These are phyloP conservation scores for Chiloscyllium plagiosum DNA, from an alignment of 2,113 vertebrate species.

Conservation along the genomic window DNA sequence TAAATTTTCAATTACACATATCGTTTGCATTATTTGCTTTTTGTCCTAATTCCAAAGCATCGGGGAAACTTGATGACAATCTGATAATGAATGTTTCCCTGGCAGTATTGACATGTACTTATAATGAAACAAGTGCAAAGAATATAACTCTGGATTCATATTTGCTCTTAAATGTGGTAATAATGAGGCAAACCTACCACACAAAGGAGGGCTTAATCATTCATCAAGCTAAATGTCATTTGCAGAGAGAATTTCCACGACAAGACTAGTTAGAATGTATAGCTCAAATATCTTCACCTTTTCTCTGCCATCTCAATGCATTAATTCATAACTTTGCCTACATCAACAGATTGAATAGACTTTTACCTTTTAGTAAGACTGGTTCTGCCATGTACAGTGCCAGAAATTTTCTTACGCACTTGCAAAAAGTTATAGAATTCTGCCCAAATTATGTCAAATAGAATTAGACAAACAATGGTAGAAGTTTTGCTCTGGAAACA, in stretches of 20 bases:
- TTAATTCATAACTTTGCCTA: neutral
- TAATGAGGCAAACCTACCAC: neutral
- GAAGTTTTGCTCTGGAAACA: neutral
- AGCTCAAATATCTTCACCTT: neutral
- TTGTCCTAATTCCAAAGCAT: neutral
- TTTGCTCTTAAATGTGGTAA: neutral
- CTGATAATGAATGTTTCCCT: neutral
- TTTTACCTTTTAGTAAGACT: neutral
- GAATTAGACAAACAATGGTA: conserved; percentile 22
- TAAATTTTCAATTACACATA: neutral
- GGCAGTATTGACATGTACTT: neutral
- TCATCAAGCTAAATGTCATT: neutral
- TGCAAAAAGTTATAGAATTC: neutral
- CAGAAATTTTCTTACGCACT: neutral
- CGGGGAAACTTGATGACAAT: neutral
- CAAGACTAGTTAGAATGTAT: neutral
- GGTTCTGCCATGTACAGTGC: neutral
- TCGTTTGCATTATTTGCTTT: neutral
- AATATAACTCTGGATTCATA: neutral
- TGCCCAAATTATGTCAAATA: conserved; percentile 7
- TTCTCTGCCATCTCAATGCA: neutral
- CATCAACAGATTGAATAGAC: conserved; percentile 6
- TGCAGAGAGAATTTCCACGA: neutral
- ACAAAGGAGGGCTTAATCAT: neutral
- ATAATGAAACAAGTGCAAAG: conserved; percentile 1